Base-by-base conservation (phyloP, 2,797 vertebrate species). In the Sphenodon punctatus region DNA sequence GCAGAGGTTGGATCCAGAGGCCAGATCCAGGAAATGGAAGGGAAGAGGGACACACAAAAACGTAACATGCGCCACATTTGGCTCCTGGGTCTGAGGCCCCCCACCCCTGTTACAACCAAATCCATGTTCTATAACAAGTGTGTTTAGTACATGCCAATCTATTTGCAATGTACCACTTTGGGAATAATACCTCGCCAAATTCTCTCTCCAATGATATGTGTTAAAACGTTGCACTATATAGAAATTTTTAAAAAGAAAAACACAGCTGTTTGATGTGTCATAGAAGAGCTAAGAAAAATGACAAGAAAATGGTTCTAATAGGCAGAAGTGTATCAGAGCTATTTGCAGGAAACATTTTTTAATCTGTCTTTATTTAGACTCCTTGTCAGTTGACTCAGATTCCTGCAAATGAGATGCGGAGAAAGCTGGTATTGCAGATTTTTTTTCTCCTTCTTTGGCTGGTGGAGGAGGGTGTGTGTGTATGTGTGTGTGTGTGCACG, bases 311-410 rank as follows among this genome's bases (percentile, higher is more conserved):
- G 11, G 41, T 70, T 70, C 39, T 66, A 74, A 87, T 60, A 25
- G 66, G 34, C 7, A 45, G 75, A 41, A 16, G 5, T 81, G 8
- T 3, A 10, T 6, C 67, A 25, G 68, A 84, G 69, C 46, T 74
- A 46, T 55, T 85, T 85, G 53, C 51, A 60, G 56, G 80, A 27
- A 27, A 5, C 32, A 77, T 78, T 30, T 74, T 89, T 88, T 66
- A 65, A 55, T 80, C 73, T 70, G 34, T 7, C 30, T 13, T 12
- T 58, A 48, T 61, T 88, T 67, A 46, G 48, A 49, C 82, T 87
- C 49, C 63, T 3, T 0, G 41, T 69, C 27, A 2, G n/a, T 69
- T 75, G 60, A 49, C 79, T 88, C 53, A 22, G 43, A 60, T 45
- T 69, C 65, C 39, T 46, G 34, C 53, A 76, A 87, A 67, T 67